phyloP scores from a whole-genome alignment of 2,113 vertebrate species.

The Chloroceryle aenea region DNA sequence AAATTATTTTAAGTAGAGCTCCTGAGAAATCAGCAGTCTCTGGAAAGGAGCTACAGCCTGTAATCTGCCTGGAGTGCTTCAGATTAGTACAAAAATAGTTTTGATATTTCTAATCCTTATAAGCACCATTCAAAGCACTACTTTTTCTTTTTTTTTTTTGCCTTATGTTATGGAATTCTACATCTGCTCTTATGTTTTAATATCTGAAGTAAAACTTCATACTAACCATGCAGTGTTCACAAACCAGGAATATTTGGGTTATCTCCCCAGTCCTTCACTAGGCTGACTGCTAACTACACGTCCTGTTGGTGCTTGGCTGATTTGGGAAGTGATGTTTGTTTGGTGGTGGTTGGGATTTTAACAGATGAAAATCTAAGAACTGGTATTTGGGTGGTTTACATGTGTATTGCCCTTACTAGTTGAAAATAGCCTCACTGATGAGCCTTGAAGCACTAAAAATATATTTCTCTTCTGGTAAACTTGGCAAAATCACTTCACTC shows the following conservation, averaged over 20 bases:
- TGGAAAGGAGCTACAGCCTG: not conserved
- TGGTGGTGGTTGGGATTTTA: not conserved
- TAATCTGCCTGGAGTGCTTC: not conserved
- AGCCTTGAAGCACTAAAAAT: not conserved
- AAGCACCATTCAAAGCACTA: not conserved
- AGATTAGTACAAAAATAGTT: constrained; percentile 21
- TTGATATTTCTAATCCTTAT: constrained; percentile 11
- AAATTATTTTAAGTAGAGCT: not conserved
- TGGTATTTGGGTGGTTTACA: not conserved
- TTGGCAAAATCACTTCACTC: not conserved
- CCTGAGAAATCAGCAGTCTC: not conserved
- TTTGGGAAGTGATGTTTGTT: not conserved
- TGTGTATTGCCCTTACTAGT: not conserved
- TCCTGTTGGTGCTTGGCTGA: not conserved
- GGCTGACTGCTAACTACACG: not conserved
- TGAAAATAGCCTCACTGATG: not conserved
- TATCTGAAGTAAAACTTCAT: not conserved
- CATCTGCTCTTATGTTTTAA: constrained; percentile 2
- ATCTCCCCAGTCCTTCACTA: not conserved
- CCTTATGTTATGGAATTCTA: not conserved
- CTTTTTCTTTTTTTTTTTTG: too few relatives aligned
- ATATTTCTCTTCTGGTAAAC: not conserved
- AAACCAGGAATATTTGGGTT: not conserved
- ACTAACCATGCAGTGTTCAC: not conserved
- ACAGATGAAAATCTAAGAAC: not conserved